Base-by-base conservation (phyloP, 2,113 vertebrate species). In the Tachysurus vachellii region DNA sequence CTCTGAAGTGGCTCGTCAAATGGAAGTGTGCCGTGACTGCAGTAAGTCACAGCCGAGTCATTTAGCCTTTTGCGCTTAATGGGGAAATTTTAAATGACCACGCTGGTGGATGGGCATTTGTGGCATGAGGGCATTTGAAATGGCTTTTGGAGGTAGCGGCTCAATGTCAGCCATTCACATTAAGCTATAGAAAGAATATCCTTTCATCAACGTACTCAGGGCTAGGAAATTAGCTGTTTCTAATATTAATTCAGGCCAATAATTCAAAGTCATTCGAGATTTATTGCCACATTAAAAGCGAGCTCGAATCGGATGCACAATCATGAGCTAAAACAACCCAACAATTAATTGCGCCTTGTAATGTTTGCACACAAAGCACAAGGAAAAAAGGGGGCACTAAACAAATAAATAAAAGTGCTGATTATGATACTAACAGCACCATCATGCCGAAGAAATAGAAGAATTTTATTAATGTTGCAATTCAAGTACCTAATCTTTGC, bases 191-290 rank as follows among this genome's bases (percentile, higher is more conserved):
- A 89, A 91, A 86, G 90, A 86, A 91, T 93, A 90, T 83, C 91
- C 90, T 88, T 75, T 92, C 91, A 91, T 93, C 93, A 91, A 80
- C 92, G 92, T 81, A 93, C 91, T 91, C 91, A 86, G 87, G 87
- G 86, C 56, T 56, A 77, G 92, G 91, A 94, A 93, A 94, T 93
- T 89, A 92, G 93, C 90, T 87, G 92, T 91, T 88, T 92, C 88
- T 90, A 89, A 85, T 88, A 89, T 89, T 93, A 91, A 94, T 94
- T 93, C 91, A 84, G 85, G 88, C 80, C 88, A 88, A 94, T 93
- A 93, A 92, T 91, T 94, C 92, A 92, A 92, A 91, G 92, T 92
- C 91, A 86, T 80, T 85, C 23, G 88, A 90, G 87, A 92, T 92
- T 92, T 90, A 92, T 93, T 92, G 91, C 90, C 88, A 88, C 90